A percentile compares a stretch with the other conserved stretches of the same genome.
phyloP scores from a whole-genome alignment of 2,888 invertebrate genomes.

The Keiferia lycopersicella region DNA sequence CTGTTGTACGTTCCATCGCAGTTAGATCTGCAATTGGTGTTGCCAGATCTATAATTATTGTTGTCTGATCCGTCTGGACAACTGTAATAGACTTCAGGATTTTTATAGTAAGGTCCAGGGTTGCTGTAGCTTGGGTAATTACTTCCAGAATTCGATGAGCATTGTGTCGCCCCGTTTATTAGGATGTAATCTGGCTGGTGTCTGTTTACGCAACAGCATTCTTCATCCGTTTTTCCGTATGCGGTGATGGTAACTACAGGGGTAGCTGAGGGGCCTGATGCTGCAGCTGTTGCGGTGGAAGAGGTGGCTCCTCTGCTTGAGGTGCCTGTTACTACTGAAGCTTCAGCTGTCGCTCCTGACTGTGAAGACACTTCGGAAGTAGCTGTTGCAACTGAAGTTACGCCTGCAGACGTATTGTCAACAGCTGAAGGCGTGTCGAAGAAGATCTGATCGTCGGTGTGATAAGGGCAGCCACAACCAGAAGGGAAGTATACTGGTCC shows the following conservation, averaged over 20 bases:
- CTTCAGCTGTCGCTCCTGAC: not conserved
- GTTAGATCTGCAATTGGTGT: no score
- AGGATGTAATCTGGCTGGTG: conserved; percentile 35
- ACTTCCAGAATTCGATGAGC: not conserved
- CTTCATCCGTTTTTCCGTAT: conserved; percentile 1
- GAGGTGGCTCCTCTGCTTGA: not conserved
- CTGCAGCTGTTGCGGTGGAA: not conserved
- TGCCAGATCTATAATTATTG: not conserved
- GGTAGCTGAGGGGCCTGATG: not conserved
- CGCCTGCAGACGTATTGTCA: not conserved
- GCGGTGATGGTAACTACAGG: not conserved
- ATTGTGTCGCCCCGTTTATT: conserved; percentile 38
- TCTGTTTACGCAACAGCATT: conserved; percentile 13
- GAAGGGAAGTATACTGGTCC: conserved; percentile 48
- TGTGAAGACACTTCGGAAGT: not conserved
- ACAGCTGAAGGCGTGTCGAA: not conserved
- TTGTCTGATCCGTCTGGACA: not conserved
- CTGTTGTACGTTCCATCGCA: not conserved
- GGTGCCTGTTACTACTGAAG: not conserved
- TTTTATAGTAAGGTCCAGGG: not conserved
- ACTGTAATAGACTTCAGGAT: not conserved
- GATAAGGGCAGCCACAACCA: not conserved
- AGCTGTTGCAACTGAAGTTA: not conserved
- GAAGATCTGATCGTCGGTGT: not conserved
- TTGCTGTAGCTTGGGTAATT: not conserved